phyloP scores from a whole-genome alignment of 64 coral and sea anemone species.

The Montipora capricornis region DNA sequence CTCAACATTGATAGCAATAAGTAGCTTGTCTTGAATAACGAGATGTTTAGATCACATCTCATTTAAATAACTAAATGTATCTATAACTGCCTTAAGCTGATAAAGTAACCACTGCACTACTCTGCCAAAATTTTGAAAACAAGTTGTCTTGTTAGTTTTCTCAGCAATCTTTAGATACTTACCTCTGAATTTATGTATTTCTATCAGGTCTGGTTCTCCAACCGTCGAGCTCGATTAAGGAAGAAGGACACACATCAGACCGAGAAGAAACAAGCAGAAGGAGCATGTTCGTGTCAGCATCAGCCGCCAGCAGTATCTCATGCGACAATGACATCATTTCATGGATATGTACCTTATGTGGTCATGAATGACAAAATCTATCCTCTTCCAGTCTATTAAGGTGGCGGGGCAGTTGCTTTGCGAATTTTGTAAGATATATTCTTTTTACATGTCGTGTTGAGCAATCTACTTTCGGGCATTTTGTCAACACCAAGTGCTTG shows the following conservation, averaged over 20 bases:
- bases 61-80: too few species aligned
- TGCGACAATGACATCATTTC: not conserved
- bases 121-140: too few species aligned
- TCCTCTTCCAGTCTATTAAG: conserved; percentile 22
- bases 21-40: too few species aligned
- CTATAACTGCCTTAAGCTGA: too few species aligned
- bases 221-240: conserved; percentile 65
- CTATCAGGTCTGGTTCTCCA: conserved; percentile 75
- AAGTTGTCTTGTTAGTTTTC: not conserved
- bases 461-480: too few species aligned
- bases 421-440: not conserved
- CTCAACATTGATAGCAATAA: too few species aligned
- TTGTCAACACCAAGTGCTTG: not conserved
- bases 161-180: not conserved
- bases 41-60: too few species aligned
- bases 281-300: conserved; percentile 37
- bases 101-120: too few species aligned
- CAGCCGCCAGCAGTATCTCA: not conserved
- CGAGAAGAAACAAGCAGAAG: conserved; percentile 37
- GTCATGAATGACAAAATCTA: conserved; percentile 38
- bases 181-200: not conserved
- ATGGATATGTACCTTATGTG: conserved; percentile 40
- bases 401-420: not conserved
- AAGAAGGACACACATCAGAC: conserved; percentile 29
- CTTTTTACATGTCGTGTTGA: not conserved